phyloP scores from a whole-genome alignment of 2,888 invertebrate species.

The Papilio gigon region DNA sequence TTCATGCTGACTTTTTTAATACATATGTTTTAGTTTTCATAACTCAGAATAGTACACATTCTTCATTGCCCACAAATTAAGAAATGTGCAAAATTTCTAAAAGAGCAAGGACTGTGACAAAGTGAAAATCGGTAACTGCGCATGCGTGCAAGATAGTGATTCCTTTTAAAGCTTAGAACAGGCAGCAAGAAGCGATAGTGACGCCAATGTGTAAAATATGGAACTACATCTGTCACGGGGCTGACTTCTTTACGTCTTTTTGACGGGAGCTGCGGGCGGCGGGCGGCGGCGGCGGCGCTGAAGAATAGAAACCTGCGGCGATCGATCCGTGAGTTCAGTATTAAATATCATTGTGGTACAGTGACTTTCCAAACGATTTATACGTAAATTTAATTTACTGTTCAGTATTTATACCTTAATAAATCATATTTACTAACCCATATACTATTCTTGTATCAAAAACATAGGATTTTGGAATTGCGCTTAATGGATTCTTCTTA shows the following conservation, averaged over 20 bases:
- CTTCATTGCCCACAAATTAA: not conserved
- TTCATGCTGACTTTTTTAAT: not conserved
- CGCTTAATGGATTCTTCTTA: conserved; percentile 34
- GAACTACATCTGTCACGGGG: conserved; percentile 10
- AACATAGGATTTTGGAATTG: conserved; percentile 28
- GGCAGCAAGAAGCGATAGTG: not conserved
- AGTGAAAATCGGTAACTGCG: not conserved
- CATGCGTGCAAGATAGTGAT: not conserved
- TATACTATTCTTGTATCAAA: conserved; percentile 2
- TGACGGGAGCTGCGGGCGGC: conserved; percentile 21
- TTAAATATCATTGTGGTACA: conserved; percentile 19
- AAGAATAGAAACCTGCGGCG: conserved; percentile 18
- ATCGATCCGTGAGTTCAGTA: conserved; percentile 23
- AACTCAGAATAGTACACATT: not conserved
- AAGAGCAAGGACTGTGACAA: not conserved
- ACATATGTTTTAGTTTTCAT: not conserved
- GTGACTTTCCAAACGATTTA: conserved; percentile 8
- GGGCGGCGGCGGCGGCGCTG: conserved; percentile 8
- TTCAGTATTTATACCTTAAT: not conserved
- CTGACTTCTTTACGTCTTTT: conserved; percentile 21
- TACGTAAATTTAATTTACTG: not conserved
- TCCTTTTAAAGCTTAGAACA: not conserved
- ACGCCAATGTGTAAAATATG: conserved; percentile 11
- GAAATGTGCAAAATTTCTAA: not conserved
- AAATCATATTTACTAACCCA: conserved; percentile 9